These are phyloP conservation scores for Takifugu flavidus DNA, from an alignment of 2,113 vertebrate species.

Conservation along the genomic window DNA sequence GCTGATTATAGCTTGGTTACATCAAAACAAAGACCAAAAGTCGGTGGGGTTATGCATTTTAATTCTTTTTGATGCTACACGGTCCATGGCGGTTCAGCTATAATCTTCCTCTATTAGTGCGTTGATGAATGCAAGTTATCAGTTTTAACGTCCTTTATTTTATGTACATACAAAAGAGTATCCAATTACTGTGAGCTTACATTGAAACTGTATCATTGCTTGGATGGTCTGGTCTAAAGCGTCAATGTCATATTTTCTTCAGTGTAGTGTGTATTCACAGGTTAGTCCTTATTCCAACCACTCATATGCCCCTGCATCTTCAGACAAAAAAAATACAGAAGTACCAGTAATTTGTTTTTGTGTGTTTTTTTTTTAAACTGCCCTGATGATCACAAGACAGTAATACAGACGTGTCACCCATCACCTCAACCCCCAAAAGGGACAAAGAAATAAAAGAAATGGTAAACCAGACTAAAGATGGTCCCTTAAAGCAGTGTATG, in stretches of 20 bases:
- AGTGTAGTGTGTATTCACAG: constrained; percentile 60
- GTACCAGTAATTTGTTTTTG: neutral
- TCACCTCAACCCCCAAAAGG: constrained; percentile 16
- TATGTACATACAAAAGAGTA: constrained; percentile 66
- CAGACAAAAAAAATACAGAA: constrained; percentile 31
- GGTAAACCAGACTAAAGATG: constrained; percentile 45
- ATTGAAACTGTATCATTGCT: constrained; percentile 42
- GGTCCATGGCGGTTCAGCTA: constrained; percentile 47
- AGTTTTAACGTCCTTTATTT: constrained; percentile 38
- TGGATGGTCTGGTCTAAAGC: constrained; percentile 40
- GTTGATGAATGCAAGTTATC: constrained; percentile 55
- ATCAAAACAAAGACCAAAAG: neutral
- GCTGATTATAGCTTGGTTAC: neutral
- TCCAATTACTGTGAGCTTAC: constrained; percentile 55
- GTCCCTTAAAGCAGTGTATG: constrained; percentile 46
- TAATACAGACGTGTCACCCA: constrained; percentile 43
- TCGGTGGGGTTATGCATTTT: constrained; percentile 51
- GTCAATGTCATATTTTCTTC: constrained; percentile 23
- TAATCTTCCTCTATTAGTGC: constrained; percentile 49
- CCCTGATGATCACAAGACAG: constrained; percentile 14
- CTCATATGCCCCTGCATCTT: constrained; percentile 27
- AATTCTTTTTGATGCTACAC: constrained; percentile 63
- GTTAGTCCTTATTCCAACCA: constrained; percentile 31
- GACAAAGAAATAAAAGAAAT: constrained; percentile 35
- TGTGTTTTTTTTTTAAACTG: neutral